phyloP scores from a whole-genome alignment of 2,797 vertebrate genomes.

The Arremon aurantiirostris region DNA sequence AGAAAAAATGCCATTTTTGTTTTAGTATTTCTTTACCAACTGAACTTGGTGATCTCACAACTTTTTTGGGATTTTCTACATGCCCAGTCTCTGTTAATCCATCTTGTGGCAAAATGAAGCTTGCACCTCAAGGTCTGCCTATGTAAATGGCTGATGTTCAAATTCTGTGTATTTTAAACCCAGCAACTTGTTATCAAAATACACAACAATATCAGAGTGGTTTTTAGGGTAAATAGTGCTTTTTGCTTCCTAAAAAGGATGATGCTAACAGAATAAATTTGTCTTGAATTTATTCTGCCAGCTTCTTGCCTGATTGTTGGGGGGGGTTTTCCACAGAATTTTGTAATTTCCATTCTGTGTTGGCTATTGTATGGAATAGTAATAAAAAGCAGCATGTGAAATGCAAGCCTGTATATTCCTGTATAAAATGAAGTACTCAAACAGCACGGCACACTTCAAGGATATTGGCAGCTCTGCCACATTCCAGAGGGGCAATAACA shows the following conservation, averaged over 20 bases:
- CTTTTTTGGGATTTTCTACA: neutral
- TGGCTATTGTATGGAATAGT: neutral
- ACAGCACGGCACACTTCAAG: neutral
- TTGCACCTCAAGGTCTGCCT: neutral
- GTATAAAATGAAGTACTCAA: neutral
- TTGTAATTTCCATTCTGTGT: neutral
- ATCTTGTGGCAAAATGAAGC: neutral
- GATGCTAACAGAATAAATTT: neutral
- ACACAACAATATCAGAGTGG: neutral
- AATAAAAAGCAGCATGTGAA: neutral
- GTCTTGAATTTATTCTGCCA: neutral
- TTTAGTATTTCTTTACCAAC: neutral
- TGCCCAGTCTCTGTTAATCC: neutral
- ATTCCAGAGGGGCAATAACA: neutral
- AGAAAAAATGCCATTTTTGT: neutral
- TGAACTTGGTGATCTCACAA: neutral
- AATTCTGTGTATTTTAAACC: neutral
- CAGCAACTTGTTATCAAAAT: neutral
- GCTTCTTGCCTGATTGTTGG: neutral
- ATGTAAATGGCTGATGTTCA: neutral
- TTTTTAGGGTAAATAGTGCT: neutral
- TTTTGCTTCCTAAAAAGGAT: neutral
- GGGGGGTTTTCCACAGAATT: neutral
- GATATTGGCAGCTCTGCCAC: neutral
- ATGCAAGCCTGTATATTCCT: neutral